Evolutionary conservation across 2,888 invertebrate species (phyloP).

Genomic region (Drosophila mimetica): DNA sequence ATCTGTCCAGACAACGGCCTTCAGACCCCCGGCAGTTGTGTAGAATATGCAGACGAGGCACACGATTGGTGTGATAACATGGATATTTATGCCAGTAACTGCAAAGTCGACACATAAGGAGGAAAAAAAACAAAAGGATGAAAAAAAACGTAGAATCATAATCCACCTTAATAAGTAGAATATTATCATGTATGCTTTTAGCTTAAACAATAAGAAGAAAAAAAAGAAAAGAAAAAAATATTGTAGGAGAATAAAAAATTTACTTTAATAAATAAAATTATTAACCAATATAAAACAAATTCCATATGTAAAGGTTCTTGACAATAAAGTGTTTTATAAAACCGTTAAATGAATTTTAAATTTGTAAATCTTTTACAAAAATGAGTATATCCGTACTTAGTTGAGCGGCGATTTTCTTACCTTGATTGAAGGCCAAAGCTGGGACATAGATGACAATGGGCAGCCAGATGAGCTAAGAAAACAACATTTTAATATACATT

Average conservation of each 20-base stretch:
- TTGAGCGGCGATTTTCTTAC: conserved; percentile 84
- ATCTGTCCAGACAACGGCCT: conserved; percentile 93
- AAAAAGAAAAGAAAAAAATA: too few relatives aligned
- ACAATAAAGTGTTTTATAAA: background rate
- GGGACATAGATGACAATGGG: conserved; percentile 88
- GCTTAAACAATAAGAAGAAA: too few relatives aligned
- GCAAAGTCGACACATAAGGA: background rate
- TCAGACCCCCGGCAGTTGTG: conserved; percentile 93
- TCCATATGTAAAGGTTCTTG: background rate
- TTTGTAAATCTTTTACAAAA: background rate
- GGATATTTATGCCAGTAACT: conserved; percentile 89
- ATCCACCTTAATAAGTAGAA: too few relatives aligned
- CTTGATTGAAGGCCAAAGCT: conserved; percentile 92
- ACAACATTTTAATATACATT: background rate
- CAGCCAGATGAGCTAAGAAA: conserved; percentile 79
- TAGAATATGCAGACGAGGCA: conserved; percentile 93
- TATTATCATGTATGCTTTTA: too few relatives aligned
- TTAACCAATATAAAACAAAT: background rate
- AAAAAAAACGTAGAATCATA: too few relatives aligned
- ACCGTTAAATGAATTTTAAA: background rate
- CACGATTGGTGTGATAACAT: conserved; percentile 91
- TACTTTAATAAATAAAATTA: background rate
- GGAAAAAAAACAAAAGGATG: too few relatives aligned
- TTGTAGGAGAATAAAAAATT: too few relatives aligned
- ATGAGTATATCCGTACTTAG: background rate